Evolutionary conservation across 2,797 vertebrate species (phyloP), one percentile per base, ranked within the genome.

Genomic region (Melanotaenia maccullochi): DNA sequence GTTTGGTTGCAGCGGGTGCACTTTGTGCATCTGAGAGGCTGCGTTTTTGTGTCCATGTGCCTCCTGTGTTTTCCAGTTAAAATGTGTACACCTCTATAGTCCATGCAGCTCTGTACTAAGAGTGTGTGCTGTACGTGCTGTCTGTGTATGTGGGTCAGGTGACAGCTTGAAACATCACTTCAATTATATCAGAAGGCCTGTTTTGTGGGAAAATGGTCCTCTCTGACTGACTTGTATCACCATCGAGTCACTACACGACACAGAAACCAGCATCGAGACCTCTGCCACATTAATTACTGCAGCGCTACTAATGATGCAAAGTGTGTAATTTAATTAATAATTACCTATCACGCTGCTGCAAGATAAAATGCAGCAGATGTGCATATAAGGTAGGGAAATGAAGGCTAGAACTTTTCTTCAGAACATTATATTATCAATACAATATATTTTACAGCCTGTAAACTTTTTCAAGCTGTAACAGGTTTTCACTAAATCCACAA

Each of bases 101-200:
- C 52, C n/a, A 18, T 28, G 71, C 61, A 60, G 60, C 32, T 28
- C 36, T 56, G 60, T 35, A 58, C 33, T 60, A n/a, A n/a, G 36
- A 40, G 58, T 1, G 61, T 24, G 49, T 36, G 47, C 24, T 60
- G 71, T 35, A 54, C 54, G 51, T 18, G 42, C 42, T 1, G 12
- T 18, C 30, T 67, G 63, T 33, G 25, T n/a, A 55, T 14, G 20
- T 1, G 18, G 72, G 58, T 66, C 81, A 82, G 86, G 78, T 82
- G 89, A 85, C 81, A 81, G 87, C 75, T 86, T 87, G 83, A 87
- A 85, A 87, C 78, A 88, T 89, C 76, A 71, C 79, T 85, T 87
- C 87, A 85, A 87, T 87, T 85, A 87, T 82, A 79, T 66, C 61
- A 25, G 63, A 65, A 71, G 69, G 81, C 72, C 60, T 20, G 68